Percentiles rank a stretch among this genome's conserved stretches.
phyloP scores from a whole-genome alignment of 2,888 invertebrate species.

The Schizotus pectinicornis region DNA sequence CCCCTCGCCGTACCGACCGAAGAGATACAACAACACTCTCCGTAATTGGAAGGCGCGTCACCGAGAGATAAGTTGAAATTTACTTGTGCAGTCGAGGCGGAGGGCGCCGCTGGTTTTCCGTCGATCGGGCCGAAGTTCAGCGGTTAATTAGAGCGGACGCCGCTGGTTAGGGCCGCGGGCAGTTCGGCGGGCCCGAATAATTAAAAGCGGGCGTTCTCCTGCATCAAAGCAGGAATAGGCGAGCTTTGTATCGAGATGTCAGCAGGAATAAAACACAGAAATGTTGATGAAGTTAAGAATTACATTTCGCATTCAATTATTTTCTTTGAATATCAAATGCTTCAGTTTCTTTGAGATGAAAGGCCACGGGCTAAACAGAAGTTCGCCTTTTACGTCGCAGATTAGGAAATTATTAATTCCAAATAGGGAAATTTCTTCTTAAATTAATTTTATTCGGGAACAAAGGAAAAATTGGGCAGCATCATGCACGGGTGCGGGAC shows the following conservation, averaged over 20 bases:
- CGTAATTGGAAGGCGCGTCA: slow-evolving; percentile 42
- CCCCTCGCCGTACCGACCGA: slow-evolving; percentile 9
- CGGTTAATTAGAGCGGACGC: too few relatives aligned
- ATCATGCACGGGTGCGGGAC: not conserved
- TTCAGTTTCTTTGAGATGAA: slow-evolving; percentile 30
- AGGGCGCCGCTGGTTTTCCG: too few relatives aligned
- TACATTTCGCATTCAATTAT: slow-evolving; percentile 53
- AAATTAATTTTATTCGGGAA: slow-evolving; percentile 24
- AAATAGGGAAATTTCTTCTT: slow-evolving; percentile 22
- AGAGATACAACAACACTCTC: slow-evolving; percentile 42
- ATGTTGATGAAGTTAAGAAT: slow-evolving; percentile 48
- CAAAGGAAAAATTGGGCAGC: not conserved
- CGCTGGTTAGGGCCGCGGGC: too few relatives aligned
- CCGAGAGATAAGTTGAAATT: slow-evolving; percentile 15
- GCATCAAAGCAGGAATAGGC: slow-evolving; percentile 30
- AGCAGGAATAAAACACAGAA: slow-evolving; percentile 38
- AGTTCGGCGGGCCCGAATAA: not conserved
- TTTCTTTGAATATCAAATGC: slow-evolving; percentile 48
- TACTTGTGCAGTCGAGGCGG: too few relatives aligned
- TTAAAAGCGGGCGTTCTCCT: slow-evolving; percentile 1
- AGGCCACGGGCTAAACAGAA: slow-evolving; percentile 19
- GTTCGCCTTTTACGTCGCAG: slow-evolving; percentile 32
- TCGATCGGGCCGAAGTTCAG: too few relatives aligned
- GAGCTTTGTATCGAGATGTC: slow-evolving; percentile 40
- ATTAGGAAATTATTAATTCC: slow-evolving; percentile 32